Evolutionary conservation across 1,140 invertebrate genomes (phyloP).

Genomic region (Amyelois transitella): DNA sequence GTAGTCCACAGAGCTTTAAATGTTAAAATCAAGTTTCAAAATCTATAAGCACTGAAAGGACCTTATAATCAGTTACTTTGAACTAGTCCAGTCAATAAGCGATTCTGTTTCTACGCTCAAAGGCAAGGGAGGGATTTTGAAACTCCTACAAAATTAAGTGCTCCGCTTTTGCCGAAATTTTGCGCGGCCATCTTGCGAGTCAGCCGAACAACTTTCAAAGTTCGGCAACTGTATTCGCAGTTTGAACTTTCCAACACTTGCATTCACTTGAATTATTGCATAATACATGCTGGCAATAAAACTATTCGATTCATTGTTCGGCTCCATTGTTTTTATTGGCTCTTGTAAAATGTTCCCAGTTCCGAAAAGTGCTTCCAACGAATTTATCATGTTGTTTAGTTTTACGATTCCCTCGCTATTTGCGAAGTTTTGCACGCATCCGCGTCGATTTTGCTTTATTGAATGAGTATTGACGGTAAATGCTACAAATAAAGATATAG

Average conservation of each 20-base stretch:
- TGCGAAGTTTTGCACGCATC: neutral
- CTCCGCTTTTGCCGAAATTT: conserved; percentile 16
- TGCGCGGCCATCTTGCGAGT: conserved; percentile 13
- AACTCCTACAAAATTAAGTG: conserved; percentile 32
- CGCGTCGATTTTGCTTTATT: neutral
- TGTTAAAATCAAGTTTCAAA: too few relatives aligned
- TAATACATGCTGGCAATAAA: conserved; percentile 50
- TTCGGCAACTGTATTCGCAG: conserved; percentile 26
- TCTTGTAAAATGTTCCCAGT: conserved; percentile 23
- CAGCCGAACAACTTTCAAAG: conserved; percentile 28
- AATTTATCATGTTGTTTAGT: conserved; percentile 10
- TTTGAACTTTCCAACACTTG: conserved; percentile 29
- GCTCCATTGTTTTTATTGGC: conserved; percentile 42
- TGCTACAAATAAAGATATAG: too few relatives aligned
- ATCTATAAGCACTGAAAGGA: too few relatives aligned
- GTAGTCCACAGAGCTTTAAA: too few relatives aligned
- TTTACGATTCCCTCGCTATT: conserved; percentile 7
- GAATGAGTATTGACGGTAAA: neutral
- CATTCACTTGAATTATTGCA: conserved; percentile 46
- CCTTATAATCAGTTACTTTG: too few relatives aligned
- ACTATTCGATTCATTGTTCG: conserved; percentile 40
- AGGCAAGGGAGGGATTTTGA: conserved; percentile 20
- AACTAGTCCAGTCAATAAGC: neutral
- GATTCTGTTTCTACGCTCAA: conserved; percentile 8
- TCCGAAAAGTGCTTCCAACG: conserved; percentile 17